Conservation (phyloP, 2,113 vertebrate species). For the Sapajus apella region DNA sequence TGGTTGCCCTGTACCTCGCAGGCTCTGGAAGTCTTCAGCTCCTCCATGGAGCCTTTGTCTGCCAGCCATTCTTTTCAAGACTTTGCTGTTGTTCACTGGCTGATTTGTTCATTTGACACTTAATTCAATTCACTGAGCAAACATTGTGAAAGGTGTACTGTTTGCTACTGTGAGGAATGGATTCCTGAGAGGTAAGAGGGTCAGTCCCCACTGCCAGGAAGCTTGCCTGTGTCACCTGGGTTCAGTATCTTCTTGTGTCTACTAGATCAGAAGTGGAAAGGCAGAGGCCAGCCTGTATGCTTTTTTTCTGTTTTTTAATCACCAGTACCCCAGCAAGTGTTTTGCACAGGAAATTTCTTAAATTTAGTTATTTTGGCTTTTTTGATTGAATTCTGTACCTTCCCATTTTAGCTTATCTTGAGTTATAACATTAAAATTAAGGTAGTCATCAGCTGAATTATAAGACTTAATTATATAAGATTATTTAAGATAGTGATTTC, state of each 20-base stretch:
- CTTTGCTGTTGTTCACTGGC: neutral
- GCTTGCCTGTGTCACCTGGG: neutral
- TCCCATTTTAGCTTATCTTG: neutral
- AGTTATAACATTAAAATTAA: slow-evolving; percentile 14
- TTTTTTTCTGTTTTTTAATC: neutral
- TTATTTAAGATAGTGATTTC: neutral
- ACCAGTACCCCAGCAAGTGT: too few relatives aligned
- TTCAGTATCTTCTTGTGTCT: neutral
- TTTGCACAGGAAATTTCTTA: neutral
- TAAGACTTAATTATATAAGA: slow-evolving; percentile 1
- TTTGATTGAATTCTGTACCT: neutral
- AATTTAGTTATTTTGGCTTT: neutral
- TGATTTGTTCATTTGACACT: neutral
- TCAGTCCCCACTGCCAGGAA: neutral
- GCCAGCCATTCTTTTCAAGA: neutral
- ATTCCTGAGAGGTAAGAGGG: neutral
- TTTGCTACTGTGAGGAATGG: neutral
- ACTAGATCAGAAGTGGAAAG: neutral
- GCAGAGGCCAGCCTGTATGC: neutral
- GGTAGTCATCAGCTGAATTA: slow-evolving; percentile 14
- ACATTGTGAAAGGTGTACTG: neutral
- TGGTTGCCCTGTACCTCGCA: rapidly evolving
- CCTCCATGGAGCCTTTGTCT: neutral
- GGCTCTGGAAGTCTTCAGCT: neutral
- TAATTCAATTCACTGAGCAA: neutral